These are phyloP conservation scores for Aeoliscus strigatus DNA, from an alignment of 2,797 vertebrate genomes.

Conservation along the genomic window DNA sequence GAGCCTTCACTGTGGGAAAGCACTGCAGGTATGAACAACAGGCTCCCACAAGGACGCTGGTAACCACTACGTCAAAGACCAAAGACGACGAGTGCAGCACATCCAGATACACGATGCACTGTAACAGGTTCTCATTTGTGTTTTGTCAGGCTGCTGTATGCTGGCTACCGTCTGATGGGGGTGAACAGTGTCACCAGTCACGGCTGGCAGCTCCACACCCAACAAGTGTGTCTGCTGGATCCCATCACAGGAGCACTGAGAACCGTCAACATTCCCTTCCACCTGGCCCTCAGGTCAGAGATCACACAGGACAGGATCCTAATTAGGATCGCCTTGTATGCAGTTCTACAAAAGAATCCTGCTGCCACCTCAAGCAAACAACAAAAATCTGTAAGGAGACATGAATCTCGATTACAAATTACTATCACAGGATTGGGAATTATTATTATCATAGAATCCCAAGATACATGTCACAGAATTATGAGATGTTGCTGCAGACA, in stretches of 20 bases:
- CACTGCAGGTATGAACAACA: constrained; percentile 83
- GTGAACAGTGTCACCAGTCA: constrained; percentile 96
- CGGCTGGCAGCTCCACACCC: constrained; percentile 93
- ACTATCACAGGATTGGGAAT: too few relatives aligned
- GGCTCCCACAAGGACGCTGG: not conserved
- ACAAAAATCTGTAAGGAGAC: too few relatives aligned
- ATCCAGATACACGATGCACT: too few relatives aligned
- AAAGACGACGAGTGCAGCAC: not conserved
- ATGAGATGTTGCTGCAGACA: too few relatives aligned
- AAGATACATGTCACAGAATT: too few relatives aligned
- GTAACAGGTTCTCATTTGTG: not conserved
- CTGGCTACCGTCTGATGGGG: constrained; percentile 97
- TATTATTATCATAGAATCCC: too few relatives aligned
- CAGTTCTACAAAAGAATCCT: too few relatives aligned
- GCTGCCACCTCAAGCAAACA: too few relatives aligned
- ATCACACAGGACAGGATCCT: too few relatives aligned
- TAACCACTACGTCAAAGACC: not conserved
- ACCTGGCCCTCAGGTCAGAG: constrained; percentile 90
- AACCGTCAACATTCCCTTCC: constrained; percentile 90
- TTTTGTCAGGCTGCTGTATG: constrained; percentile 83
- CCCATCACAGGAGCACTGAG: constrained; percentile 83
- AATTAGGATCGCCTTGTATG: too few relatives aligned
- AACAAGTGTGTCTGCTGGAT: constrained; percentile 94
- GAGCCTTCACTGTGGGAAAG: constrained; percentile 95
- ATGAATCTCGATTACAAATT: too few relatives aligned